These are phyloP conservation scores for Asarcornis scutulata DNA, from an alignment of 2,113 vertebrate species.

Conservation along the genomic window DNA sequence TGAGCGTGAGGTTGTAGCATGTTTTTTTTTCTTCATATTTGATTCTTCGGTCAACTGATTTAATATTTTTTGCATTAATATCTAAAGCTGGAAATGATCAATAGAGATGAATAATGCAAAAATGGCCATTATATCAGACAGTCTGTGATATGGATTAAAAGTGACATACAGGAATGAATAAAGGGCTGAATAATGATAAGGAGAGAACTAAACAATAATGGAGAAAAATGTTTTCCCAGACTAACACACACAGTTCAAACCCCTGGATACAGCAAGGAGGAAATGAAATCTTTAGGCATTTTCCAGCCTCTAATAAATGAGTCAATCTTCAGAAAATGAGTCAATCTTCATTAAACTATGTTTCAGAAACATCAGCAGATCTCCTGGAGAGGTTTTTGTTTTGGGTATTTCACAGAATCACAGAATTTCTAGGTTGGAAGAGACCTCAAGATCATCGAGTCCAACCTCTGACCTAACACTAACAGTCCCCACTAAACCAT, in stretches of 20 bases:
- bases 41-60: not conserved
- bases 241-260: not conserved
- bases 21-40: not conserved
- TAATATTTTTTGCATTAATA: not conserved
- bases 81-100: not conserved
- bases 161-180: not conserved
- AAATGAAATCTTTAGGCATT: not conserved
- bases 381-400: not conserved
- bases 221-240: not conserved
- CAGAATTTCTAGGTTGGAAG: no score
- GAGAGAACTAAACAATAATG: not conserved
- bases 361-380: not conserved
- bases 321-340: not conserved
- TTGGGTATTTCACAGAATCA: not conserved
- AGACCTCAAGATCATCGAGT: no score
- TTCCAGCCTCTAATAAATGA: not conserved
- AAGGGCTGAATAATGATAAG: not conserved
- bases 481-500: no score
- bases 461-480: no score
- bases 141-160: not conserved
- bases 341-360: not conserved
- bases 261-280: not conserved
- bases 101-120: not conserved
- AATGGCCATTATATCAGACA: not conserved
- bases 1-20: not conserved